Conservation (phyloP, 2,113 vertebrate species). For the Polyodon spathula region DNA sequence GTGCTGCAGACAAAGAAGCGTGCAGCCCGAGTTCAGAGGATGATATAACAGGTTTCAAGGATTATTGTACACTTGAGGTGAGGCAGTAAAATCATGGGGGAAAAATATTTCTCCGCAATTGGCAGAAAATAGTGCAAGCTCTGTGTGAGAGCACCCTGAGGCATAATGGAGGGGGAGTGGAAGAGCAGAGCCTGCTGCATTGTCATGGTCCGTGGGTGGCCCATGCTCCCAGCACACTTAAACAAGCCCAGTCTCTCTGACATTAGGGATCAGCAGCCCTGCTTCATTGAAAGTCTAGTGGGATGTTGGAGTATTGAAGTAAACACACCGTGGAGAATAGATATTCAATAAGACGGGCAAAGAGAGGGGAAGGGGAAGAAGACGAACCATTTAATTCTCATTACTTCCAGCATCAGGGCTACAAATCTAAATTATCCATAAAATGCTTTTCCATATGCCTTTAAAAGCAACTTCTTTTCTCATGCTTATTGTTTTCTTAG, state of each 20-base stretch:
- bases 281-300: conserved; percentile 36
- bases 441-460: background rate
- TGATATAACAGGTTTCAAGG: conserved; percentile 36
- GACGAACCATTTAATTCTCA: conserved; percentile 8
- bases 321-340: conserved; percentile 41
- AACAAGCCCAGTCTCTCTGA: conserved; percentile 32
- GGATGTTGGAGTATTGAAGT: conserved; percentile 20
- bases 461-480: background rate
- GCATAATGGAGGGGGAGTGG: conserved; percentile 26
- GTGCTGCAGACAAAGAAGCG: conserved; percentile 40
- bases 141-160: conserved; percentile 29
- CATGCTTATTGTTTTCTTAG: background rate
- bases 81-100: conserved; percentile 38
- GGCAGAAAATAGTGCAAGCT: conserved; percentile 39
- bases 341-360: conserved; percentile 41
- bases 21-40: conserved; percentile 34
- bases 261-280: conserved; percentile 36
- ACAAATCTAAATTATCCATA: conserved; percentile 1
- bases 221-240: conserved; percentile 41
- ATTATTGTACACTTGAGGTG: conserved; percentile 36
- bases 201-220: conserved; percentile 36
- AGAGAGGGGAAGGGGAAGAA: conserved; percentile 29
- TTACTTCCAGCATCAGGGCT: background rate
- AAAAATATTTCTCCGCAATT: conserved; percentile 29
- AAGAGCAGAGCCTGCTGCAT: conserved; percentile 28